Evolutionary conservation across 2,888 invertebrate species (phyloP).

Genomic region (Eupithecia subumbrata): DNA sequence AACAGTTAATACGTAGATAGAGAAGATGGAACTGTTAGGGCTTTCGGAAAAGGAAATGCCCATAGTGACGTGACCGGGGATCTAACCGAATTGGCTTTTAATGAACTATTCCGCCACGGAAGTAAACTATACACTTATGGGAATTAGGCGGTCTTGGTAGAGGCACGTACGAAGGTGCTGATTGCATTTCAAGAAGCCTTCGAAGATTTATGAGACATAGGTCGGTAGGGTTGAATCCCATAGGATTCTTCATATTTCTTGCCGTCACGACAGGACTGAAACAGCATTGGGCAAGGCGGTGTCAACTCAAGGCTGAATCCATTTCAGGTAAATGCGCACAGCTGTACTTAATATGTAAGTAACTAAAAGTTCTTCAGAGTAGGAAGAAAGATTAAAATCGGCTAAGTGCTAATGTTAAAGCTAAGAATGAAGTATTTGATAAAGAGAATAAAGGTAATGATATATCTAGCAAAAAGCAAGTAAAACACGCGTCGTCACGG

Average conservation of each 20-base stretch:
- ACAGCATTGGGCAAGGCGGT: not conserved
- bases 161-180: not conserved
- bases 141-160: constrained; percentile 30
- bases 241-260: not conserved
- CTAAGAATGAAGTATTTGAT: not conserved
- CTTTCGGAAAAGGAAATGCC: constrained; percentile 59
- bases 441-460: not conserved
- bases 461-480: not conserved
- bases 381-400: not conserved
- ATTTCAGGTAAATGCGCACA: not conserved
- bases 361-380: not conserved
- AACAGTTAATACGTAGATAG: constrained; percentile 10
- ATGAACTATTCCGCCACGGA: constrained; percentile 42
- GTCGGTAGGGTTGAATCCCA: not conserved
- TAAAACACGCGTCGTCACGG: constrained; percentile 1
- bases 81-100: constrained; percentile 45
- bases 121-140: constrained; percentile 46
- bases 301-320: not conserved
- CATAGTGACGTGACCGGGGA: constrained; percentile 55
- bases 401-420: not conserved
- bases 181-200: constrained; percentile 2
- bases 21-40: constrained; percentile 6
- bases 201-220: not conserved
- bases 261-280: not conserved
- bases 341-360: not conserved